phyloP scores from a whole-genome alignment of 92 coral and sea anemone genomes.

The Phenganax stokvisi region DNA sequence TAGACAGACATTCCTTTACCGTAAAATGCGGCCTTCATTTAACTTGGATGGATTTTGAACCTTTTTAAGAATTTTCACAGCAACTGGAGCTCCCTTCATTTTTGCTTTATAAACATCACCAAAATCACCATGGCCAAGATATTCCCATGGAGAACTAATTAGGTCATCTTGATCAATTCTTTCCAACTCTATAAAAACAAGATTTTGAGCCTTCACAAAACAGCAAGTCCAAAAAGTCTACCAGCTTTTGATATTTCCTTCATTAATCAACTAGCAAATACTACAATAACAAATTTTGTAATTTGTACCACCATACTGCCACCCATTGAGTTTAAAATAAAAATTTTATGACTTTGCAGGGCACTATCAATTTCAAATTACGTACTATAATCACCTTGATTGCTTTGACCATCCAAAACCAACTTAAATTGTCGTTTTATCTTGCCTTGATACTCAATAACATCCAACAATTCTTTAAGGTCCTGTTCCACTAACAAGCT shows the following conservation, averaged over 20 bases:
- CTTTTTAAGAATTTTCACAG: slow-evolving; percentile 74
- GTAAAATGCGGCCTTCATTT: slow-evolving; percentile 76
- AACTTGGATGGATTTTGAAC: slow-evolving; percentile 56
- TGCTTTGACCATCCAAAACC: slow-evolving; percentile 11
- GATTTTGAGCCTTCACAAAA: background rate
- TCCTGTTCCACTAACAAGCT: background rate
- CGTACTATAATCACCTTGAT: background rate
- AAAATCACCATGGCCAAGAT: slow-evolving; percentile 81
- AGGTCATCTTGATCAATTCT: slow-evolving; percentile 68
- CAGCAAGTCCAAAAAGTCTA: background rate
- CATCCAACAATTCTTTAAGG: slow-evolving; percentile 15
- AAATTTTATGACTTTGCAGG: background rate
- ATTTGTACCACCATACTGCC: background rate
- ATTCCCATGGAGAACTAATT: slow-evolving; percentile 57
- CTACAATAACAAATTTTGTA: background rate
- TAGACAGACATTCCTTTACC: slow-evolving; percentile 42
- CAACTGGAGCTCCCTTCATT: slow-evolving; percentile 83
- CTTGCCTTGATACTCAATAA: slow-evolving; percentile 8
- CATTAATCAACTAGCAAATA: slow-evolving; percentile 22
- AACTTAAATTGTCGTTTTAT: slow-evolving; percentile 22
- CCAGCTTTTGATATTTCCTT: slow-evolving; percentile 9
- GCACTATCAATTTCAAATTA: no score
- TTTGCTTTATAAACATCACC: slow-evolving; percentile 80
- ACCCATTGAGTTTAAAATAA: background rate
- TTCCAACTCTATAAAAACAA: slow-evolving; percentile 38